phyloP scores from a whole-genome alignment of 64 coral and sea anemone genomes.

The Astreopora myriophthalma region DNA sequence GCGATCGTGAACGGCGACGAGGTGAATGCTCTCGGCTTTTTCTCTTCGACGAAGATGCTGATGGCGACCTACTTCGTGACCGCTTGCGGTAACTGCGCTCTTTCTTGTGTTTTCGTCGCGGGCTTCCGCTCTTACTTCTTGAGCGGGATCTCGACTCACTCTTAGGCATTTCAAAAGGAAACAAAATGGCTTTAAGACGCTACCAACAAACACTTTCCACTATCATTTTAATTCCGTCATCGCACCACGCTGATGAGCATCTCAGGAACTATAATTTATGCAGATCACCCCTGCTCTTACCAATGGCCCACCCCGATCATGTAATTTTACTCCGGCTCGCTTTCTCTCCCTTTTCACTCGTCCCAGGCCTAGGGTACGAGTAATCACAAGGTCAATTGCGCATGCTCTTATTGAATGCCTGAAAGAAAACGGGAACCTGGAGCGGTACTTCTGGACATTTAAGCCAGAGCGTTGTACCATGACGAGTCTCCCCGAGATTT shows the following conservation, averaged over 20 bases:
- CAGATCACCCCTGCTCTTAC: background rate
- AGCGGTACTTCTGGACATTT: no score
- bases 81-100: slow-evolving; percentile 77
- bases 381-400: no score
- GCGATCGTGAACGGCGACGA: slow-evolving; percentile 78
- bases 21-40: slow-evolving; percentile 64
- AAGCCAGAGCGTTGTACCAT: no score
- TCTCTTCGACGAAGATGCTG: slow-evolving; percentile 47
- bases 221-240: background rate
- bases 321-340: background rate
- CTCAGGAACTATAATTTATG: background rate
- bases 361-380: no score
- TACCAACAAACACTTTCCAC: background rate
- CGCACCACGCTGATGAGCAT: background rate
- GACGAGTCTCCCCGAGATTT: no score
- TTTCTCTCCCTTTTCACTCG: no score
- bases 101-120: slow-evolving; percentile 91
- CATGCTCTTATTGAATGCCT: no score
- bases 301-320: background rate
- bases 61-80: slow-evolving; percentile 71
- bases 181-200: background rate
- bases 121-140: slow-evolving; percentile 88
- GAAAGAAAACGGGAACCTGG: no score
- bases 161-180: slow-evolving; percentile 85
- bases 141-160: slow-evolving; percentile 93